Conservation (phyloP, 2,113 vertebrate genomes). For the Hydropotes inermis region DNA sequence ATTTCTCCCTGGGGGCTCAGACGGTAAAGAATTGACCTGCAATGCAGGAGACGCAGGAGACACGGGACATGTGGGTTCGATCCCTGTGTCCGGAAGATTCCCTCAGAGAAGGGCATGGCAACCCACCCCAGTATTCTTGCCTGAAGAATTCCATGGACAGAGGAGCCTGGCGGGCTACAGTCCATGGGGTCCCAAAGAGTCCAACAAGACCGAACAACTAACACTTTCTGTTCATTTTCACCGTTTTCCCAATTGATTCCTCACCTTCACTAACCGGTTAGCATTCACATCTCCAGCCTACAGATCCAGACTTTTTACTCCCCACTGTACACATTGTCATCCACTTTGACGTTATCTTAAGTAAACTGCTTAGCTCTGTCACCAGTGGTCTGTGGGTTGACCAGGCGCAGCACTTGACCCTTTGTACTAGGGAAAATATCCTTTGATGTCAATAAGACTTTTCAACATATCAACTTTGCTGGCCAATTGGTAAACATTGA, state of each 20-base stretch:
- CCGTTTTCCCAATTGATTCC: not conserved
- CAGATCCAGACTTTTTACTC: not conserved
- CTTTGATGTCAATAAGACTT: conserved; percentile 59
- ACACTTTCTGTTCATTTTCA: not conserved
- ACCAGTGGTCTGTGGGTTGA: not conserved
- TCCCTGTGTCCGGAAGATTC: not conserved
- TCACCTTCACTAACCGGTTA: not conserved
- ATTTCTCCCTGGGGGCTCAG: not conserved
- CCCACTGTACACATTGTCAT: not conserved
- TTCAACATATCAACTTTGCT: conserved; percentile 34
- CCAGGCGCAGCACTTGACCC: not conserved
- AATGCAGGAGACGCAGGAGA: not conserved
- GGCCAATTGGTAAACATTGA: conserved; percentile 53
- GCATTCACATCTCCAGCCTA: not conserved
- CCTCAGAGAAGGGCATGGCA: not conserved
- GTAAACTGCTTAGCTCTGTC: conserved; percentile 14
- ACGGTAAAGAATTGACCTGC: not conserved
- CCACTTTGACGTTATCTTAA: not conserved
- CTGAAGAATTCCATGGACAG: not conserved
- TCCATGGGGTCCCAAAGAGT: not conserved
- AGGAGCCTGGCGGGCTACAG: not conserved
- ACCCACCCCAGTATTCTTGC: not conserved
- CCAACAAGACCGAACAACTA: not conserved
- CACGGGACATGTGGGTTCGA: not conserved
- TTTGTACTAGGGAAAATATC: conserved; percentile 1